Conservation (phyloP, 2,797 vertebrate species). For the Sebastes glaucus region DNA sequence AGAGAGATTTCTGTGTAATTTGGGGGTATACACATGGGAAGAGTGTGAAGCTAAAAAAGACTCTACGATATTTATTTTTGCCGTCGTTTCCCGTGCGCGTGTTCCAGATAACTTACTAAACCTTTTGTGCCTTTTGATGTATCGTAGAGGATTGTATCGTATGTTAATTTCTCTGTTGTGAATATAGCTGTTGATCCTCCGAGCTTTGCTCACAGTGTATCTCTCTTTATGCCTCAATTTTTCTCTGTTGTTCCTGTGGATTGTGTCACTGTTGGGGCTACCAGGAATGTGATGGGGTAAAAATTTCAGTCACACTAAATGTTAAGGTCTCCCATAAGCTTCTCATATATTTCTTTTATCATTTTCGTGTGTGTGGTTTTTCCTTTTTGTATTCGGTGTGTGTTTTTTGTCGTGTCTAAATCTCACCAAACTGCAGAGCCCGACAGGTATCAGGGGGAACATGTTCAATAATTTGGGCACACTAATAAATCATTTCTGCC, state of each 20-base stretch:
- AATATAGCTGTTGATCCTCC: constrained; percentile 72
- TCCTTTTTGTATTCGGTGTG: not conserved
- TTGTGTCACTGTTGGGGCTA: constrained; percentile 84
- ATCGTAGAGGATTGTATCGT: constrained; percentile 43
- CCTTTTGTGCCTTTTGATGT: constrained; percentile 51
- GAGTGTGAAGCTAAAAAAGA: not conserved
- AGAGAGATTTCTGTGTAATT: constrained; percentile 1
- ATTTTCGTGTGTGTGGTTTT: constrained; percentile 18
- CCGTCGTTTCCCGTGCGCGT: constrained; percentile 18
- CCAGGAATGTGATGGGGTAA: constrained; percentile 91
- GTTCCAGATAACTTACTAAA: constrained; percentile 28
- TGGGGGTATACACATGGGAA: constrained; percentile 1
- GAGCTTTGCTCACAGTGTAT: constrained; percentile 71
- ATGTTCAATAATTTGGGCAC: not conserved
- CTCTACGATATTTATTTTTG: constrained; percentile 20
- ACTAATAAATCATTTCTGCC: not conserved
- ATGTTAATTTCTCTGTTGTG: constrained; percentile 78
- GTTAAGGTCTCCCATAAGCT: constrained; percentile 43
- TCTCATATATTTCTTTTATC: constrained; percentile 12
- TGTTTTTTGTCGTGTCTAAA: not conserved
- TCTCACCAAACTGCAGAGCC: constrained; percentile 12
- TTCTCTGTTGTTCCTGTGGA: constrained; percentile 87
- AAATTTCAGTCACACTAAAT: constrained; percentile 70
- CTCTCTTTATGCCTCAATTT: constrained; percentile 78
- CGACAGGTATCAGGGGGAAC: not conserved